Evolutionary conservation across 2,113 vertebrate species (phyloP), one percentile per base, ranked within the genome.

Genomic region (Neolamprologus ventralis): DNA sequence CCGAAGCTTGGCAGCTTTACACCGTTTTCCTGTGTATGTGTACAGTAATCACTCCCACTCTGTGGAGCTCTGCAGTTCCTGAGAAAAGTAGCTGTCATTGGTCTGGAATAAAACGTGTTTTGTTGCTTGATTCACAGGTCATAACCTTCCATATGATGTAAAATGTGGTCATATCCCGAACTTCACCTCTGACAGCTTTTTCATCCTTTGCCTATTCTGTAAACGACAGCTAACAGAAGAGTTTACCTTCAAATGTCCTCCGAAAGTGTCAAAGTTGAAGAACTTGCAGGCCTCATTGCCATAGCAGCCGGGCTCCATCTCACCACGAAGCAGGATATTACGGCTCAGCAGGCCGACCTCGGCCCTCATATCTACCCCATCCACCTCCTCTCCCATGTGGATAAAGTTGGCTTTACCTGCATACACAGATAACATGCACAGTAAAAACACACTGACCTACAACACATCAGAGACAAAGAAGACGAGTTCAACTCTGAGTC

Each of bases 191-290:
- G 63, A 68, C 11, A 42, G 21, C 37, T 23, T 21, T 21, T 21
- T 21, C 21, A 21, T 21, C 21, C 21, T 21, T 21, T 21, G 21
- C 21, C 21, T 21, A 21, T 21, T 21, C 21, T 21, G 21, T 21
- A 21, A 21, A 21, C 21, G 21, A 21, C 5, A 31, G 17, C 65
- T 8, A 2, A 63, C 4, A 55, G 26, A 19, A 21, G 35, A 68
- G 2, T 1, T 1, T 96, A 99, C 99, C 98, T 99, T 99, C 80
- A 99, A 89, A 87, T 99, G 99, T 58, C 98, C 99, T 3, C 99
- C 99, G 4, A 99, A 99, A 12, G 98, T 99, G 90, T 99, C 99
- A 0, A 99, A 99, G 91, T 95, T 88, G 35, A 99, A 99, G 96
- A 99, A 99, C 93, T 95, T 96, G 96, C 98, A 99, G 78, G 97